phyloP scores from a whole-genome alignment of 2,888 invertebrate species.

The Tenthredo notha region DNA sequence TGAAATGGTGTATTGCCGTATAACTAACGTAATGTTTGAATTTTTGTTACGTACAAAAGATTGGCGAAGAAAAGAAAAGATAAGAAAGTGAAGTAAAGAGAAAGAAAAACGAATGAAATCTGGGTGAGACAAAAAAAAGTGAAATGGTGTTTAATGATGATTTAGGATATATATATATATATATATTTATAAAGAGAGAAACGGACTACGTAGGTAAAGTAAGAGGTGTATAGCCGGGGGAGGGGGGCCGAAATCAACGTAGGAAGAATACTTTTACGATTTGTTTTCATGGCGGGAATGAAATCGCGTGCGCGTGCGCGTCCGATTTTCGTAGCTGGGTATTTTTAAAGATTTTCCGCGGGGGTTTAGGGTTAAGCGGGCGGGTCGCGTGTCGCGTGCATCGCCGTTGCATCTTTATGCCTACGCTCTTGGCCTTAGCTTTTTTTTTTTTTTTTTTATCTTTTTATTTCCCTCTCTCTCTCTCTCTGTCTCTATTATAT shows the following conservation, averaged over 20 bases:
- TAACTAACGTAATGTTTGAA: neutral
- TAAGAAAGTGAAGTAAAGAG: neutral
- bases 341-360: constrained; percentile 74
- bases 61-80: neutral
- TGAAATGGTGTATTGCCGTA: neutral
- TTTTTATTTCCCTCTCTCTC: no score
- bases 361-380: constrained; percentile 63
- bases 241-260: neutral
- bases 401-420: constrained; percentile 38
- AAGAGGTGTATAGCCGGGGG: neutral
- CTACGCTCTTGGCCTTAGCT: constrained; percentile 45
- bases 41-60: neutral
- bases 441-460: neutral
- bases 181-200: neutral
- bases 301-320: constrained; percentile 68
- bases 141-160: neutral
- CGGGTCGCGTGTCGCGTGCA: constrained; percentile 61
- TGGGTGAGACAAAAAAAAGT: neutral
- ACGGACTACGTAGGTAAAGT: constrained; percentile 5
- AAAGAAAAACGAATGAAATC: neutral
- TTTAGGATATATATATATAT: neutral
- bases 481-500: neutral
- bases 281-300: constrained; percentile 72
- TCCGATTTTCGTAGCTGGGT: constrained; percentile 70
- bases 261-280: constrained; percentile 70